Percentiles rank a stretch among this genome's conserved stretches.
phyloP scores from a whole-genome alignment of 1,140 invertebrate species.

The Onthophagus taurus region DNA sequence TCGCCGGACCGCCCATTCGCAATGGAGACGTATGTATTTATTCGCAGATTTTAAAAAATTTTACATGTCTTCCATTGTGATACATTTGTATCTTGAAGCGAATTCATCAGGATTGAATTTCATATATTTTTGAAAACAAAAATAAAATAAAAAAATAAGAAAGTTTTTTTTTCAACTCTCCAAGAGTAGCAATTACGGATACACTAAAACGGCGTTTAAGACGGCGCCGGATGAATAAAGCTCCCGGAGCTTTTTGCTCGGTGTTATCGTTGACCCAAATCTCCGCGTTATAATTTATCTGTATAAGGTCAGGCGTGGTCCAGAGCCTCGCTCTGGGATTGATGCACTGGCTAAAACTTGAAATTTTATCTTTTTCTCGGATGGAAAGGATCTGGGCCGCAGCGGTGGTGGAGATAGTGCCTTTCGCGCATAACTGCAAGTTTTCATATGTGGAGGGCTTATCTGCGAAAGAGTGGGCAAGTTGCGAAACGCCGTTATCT shows the following conservation, averaged over 20 bases:
- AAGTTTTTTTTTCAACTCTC: no score
- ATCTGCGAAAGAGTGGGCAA: constrained; percentile 13
- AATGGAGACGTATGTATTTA: no score
- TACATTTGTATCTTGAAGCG: no score
- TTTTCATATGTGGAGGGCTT: constrained; percentile 14
- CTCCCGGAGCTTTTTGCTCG: neutral
- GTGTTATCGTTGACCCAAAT: constrained; percentile 16
- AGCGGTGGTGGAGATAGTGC: constrained; percentile 8
- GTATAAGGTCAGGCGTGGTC: constrained; percentile 9
- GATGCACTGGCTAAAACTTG: constrained; percentile 5
- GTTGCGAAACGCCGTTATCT: constrained; percentile 9
- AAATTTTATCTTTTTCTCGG: constrained; percentile 5
- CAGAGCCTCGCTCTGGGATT: constrained; percentile 13
- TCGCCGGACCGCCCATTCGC: no score
- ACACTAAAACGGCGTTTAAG: no score
- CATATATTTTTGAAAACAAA: no score
- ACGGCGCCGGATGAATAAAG: neutral
- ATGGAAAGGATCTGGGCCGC: constrained; percentile 1
- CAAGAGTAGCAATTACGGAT: no score
- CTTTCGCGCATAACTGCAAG: constrained; percentile 10
- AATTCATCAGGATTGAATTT: no score
- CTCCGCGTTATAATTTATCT: constrained; percentile 15
- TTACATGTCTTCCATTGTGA: no score
- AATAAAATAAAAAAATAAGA: no score
- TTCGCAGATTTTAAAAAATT: no score